Conservation (phyloP, 1,140 invertebrate species). For the Sycophila sp. region DNA sequence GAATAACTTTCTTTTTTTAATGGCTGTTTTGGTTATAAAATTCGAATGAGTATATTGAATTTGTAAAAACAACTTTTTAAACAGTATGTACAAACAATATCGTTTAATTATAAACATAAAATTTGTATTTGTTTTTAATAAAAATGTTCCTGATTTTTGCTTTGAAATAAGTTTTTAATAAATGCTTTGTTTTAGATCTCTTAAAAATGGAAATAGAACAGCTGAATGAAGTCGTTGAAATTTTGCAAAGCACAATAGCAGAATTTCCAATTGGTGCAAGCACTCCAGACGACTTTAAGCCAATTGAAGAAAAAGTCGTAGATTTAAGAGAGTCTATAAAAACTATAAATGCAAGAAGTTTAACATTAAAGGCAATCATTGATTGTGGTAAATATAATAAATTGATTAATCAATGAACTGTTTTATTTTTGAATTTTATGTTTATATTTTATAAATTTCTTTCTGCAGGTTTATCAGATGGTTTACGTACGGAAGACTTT, state of each 20-base stretch:
- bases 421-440: neutral
- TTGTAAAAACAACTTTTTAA: too few relatives aligned
- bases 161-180: neutral
- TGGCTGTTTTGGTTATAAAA: conserved; percentile 8
- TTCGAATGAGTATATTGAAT: too few relatives aligned
- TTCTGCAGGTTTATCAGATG: neutral
- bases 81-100: too few relatives aligned
- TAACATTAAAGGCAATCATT: conserved; percentile 43
- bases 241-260: conserved; percentile 30
- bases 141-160: too few relatives aligned
- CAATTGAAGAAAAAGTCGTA: conserved; percentile 50
- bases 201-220: conserved; percentile 15
- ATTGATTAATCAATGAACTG: neutral
- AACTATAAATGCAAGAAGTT: conserved; percentile 42
- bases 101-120: too few relatives aligned
- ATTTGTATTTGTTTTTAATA: too few relatives aligned
- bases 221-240: conserved; percentile 8
- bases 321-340: conserved; percentile 36
- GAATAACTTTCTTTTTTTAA: too few relatives aligned
- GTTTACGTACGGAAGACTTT: conserved; percentile 1
- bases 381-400: conserved; percentile 41
- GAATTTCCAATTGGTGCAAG: conserved; percentile 50
- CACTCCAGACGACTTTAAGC: conserved; percentile 48
- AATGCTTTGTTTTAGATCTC: neutral
- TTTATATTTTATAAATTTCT: neutral